These are phyloP conservation scores for Chrysodeixis includens DNA, from an alignment of 2,888 invertebrate species.

Conservation along the genomic window DNA sequence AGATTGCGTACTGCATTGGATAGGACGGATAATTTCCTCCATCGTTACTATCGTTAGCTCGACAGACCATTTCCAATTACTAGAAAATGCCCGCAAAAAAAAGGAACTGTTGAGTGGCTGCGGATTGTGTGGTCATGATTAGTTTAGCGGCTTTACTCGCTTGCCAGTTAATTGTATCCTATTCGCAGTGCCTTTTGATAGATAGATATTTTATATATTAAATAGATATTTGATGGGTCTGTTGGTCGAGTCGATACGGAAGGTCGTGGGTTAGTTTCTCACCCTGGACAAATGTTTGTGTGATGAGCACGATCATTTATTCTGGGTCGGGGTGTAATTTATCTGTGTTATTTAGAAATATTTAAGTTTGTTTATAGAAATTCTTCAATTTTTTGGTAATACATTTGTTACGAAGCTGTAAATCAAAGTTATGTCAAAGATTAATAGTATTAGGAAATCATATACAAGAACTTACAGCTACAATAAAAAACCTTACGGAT, in stretches of 20 bases:
- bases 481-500: background rate
- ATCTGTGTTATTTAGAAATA: too few species aligned
- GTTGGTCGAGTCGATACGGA: too few species aligned
- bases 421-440: background rate
- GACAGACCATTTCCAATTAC: conserved; percentile 45
- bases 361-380: too few species aligned
- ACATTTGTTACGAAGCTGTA: too few species aligned
- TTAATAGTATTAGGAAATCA: background rate
- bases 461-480: background rate
- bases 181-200: background rate
- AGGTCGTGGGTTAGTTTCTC: too few species aligned
- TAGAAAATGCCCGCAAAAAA: conserved; percentile 26
- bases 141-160: conserved; percentile 10
- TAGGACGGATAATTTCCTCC: conserved; percentile 40
- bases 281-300: too few species aligned
- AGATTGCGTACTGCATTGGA: conserved; percentile 42
- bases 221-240: too few species aligned
- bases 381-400: too few species aligned
- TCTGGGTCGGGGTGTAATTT: too few species aligned
- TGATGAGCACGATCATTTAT: too few species aligned
- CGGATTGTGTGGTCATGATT: conserved; percentile 1
- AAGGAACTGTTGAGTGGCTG: conserved; percentile 11
- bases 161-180: conserved; percentile 1
- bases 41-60: conserved; percentile 42
- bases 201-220: too few species aligned